These are phyloP conservation scores for Agrotis puta DNA, from an alignment of 2,888 invertebrate species.

Conservation along the genomic window DNA sequence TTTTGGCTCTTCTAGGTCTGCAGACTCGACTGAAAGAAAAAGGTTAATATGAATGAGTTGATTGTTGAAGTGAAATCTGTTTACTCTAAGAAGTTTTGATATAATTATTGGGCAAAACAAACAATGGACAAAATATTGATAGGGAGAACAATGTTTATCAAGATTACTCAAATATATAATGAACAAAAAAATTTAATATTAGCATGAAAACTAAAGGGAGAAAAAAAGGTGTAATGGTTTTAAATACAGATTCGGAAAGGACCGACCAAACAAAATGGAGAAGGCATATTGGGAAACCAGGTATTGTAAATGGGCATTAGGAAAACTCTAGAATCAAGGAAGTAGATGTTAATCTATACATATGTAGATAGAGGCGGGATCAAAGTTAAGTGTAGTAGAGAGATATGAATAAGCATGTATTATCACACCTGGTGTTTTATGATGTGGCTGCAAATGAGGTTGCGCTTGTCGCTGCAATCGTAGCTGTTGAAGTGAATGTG, in stretches of 20 bases:
- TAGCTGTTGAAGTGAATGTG: conserved; percentile 34
- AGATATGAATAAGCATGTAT: background rate
- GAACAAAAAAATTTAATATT: background rate
- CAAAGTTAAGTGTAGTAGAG: background rate
- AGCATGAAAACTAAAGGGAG: too few species aligned
- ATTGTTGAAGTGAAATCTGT: background rate
- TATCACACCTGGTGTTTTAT: conserved; percentile 70
- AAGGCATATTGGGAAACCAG: background rate
- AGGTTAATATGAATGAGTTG: conserved; percentile 1
- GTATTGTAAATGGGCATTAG: too few species aligned
- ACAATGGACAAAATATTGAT: background rate
- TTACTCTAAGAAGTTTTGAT: background rate
- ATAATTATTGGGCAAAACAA: background rate
- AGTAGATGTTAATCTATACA: background rate
- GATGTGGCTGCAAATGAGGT: conserved; percentile 50
- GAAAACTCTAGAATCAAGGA: background rate
- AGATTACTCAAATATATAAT: background rate
- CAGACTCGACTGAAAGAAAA: conserved; percentile 54
- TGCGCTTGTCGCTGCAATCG: conserved; percentile 32
- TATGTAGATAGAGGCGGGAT: background rate
- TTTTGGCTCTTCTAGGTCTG: conserved; percentile 68
- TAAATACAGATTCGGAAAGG: too few species aligned
- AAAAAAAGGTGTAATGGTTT: background rate
- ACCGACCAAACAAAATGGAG: too few species aligned
- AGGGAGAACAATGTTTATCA: background rate